Evolutionary conservation across 2,888 invertebrate species (phyloP), one percentile per base, ranked within the genome.

Genomic region (Drosophila mercatorum): DNA sequence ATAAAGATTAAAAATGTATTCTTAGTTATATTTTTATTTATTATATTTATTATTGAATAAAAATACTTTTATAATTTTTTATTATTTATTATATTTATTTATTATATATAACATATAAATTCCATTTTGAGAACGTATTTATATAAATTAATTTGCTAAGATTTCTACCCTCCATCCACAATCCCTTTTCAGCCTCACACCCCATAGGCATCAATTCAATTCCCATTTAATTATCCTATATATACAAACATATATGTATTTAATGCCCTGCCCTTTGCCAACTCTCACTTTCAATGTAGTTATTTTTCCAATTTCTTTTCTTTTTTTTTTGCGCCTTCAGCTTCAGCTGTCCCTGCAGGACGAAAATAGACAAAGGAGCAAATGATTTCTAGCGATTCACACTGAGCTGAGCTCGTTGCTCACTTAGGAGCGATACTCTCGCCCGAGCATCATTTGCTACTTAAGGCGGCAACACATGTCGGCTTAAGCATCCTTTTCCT

Each of bases 401-500:
- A 61, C 61, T 49, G 49, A 49, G 51, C 56, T 55, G 60, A 52
- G 64, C 64, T 73, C 59, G 14, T 26, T 62, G 65, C 63, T 68
- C 58, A 75, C 63, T 80, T 71, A 40, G 41, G 44, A 44, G 31
- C 40, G 44, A 47, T 59, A 51, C 47, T 62, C 64, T 62, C 78
- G 75, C 55, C 69, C 67, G 61, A 61, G 70, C 79, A 85, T 83
- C 78, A 76, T 83, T 85, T 72, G 61, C 78, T 60, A 71, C 75
- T 76, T 78, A 76, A 76, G 74, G 68, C 78, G 68, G 65, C 72
- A 73, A 75, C 81, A 85, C 88, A 85, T 85, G 84, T 80, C 88
- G 75, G 70, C 88, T 85, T 86, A 83, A 72, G 88, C 67, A 74
- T 61, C 78, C 72, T 68, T 69, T 41, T 41, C 31, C 55, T 55